phyloP scores from a whole-genome alignment of 2,888 invertebrate genomes.

The Gortyna flavago region DNA sequence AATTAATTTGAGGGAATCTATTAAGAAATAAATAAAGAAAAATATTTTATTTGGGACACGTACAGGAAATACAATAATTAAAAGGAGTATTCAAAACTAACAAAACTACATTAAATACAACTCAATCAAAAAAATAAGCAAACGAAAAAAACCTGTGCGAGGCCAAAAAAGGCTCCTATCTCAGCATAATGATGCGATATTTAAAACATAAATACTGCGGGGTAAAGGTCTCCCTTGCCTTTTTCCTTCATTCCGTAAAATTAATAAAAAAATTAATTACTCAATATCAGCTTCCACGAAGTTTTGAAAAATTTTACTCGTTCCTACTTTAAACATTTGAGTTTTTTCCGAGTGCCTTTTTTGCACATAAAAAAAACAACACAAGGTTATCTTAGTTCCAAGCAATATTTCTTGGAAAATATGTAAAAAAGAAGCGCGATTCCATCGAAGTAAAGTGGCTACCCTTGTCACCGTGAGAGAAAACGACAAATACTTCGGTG shows the following conservation, averaged over 20 bases:
- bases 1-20: not conserved
- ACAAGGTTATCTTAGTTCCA: not conserved
- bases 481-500: slow-evolving; percentile 74
- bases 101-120: no score
- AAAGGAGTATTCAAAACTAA: no score
- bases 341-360: not conserved
- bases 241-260: not conserved
- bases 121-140: no score
- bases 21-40: not conserved
- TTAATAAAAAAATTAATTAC: not conserved
- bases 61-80: not conserved
- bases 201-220: no score
- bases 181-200: no score
- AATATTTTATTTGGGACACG: not conserved
- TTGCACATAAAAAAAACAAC: not conserved
- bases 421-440: slow-evolving; percentile 53
- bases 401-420: slow-evolving; percentile 36
- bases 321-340: slow-evolving; percentile 5
- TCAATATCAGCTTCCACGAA: not conserved
- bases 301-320: not conserved
- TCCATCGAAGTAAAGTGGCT: slow-evolving; percentile 62
- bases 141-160: no score
- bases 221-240: not conserved
- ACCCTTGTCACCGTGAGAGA: slow-evolving; percentile 75
- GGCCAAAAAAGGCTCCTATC: no score